Evolutionary conservation across 2,797 vertebrate species (phyloP).

Genomic region (Hephaestus fuliginosus): DNA sequence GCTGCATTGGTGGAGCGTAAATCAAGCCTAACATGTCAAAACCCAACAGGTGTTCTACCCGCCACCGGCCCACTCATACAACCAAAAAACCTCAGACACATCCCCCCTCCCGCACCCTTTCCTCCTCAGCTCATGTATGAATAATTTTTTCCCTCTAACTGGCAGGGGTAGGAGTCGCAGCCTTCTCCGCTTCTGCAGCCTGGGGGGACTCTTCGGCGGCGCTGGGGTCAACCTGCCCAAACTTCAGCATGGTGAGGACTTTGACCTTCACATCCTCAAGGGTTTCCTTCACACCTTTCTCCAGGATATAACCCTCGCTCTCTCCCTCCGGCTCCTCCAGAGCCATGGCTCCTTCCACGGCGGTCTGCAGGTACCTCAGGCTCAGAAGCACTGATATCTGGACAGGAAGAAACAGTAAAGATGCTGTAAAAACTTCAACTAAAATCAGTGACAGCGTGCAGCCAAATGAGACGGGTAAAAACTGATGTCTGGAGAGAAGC

Average conservation of each 20-base stretch:
- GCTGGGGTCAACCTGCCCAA: slow-evolving; percentile 72
- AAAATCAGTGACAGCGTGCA: slow-evolving; percentile 4
- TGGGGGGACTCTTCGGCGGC: slow-evolving; percentile 45
- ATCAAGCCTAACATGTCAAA: slow-evolving; percentile 69
- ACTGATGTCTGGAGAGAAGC: neutral
- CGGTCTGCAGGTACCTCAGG: slow-evolving; percentile 89
- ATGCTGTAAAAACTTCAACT: neutral
- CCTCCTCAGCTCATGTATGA: slow-evolving; percentile 44
- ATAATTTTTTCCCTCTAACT: slow-evolving; percentile 71
- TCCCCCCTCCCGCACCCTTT: slow-evolving; percentile 24
- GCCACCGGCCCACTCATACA: slow-evolving; percentile 59
- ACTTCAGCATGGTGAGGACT: slow-evolving; percentile 72
- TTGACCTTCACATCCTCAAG: slow-evolving; percentile 70
- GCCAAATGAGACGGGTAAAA: neutral
- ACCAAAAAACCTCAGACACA: slow-evolving; percentile 57
- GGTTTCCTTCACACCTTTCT: slow-evolving; percentile 87
- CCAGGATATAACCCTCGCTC: slow-evolving; percentile 89
- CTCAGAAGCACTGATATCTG: slow-evolving; percentile 87
- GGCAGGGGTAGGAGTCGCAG: slow-evolving; percentile 50
- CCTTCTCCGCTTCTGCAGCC: slow-evolving; percentile 65
- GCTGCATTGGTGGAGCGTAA: slow-evolving; percentile 67
- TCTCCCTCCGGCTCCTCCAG: slow-evolving; percentile 85
- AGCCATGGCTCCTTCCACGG: slow-evolving; percentile 87
- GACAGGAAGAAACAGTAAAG: slow-evolving; percentile 11
- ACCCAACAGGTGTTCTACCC: slow-evolving; percentile 66